A percentile compares a stretch with the other conserved stretches of the same genome.
These are phyloP conservation scores for Catharus fuscescens DNA, from an alignment of 2,113 vertebrate species.

Conservation along the genomic window DNA sequence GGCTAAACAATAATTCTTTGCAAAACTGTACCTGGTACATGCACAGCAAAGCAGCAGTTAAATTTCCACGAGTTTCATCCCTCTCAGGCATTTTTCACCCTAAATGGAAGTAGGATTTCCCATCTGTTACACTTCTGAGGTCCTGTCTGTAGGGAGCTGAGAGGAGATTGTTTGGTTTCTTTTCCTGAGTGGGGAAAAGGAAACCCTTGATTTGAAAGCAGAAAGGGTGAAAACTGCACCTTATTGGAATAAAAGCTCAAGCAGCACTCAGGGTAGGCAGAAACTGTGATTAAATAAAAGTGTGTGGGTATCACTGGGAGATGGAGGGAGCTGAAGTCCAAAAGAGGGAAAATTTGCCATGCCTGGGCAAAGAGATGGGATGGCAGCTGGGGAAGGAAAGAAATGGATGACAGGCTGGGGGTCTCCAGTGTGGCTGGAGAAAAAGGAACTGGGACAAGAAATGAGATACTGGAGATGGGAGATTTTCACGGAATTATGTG, in stretches of 20 bases:
- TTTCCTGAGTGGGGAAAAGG: background rate
- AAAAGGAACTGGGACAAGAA: background rate
- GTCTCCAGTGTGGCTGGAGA: background rate
- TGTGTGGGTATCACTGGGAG: background rate
- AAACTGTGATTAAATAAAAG: background rate
- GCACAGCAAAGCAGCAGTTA: background rate
- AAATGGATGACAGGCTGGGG: background rate
- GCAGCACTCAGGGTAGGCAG: background rate
- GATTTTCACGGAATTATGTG: background rate
- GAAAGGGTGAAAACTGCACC: background rate
- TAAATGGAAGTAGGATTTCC: background rate
- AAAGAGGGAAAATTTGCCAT: background rate
- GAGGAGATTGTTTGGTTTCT: background rate
- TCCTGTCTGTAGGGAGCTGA: background rate
- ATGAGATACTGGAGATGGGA: background rate
- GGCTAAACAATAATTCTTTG: background rate
- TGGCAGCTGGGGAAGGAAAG: background rate
- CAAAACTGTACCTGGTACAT: background rate
- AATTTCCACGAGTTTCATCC: background rate
- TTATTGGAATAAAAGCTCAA: background rate
- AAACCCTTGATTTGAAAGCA: background rate
- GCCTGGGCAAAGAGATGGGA: background rate
- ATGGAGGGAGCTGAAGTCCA: background rate
- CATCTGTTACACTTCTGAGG: background rate
- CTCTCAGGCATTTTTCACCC: background rate